These are phyloP conservation scores for Porites lutea DNA, from an alignment of 64 coral and sea anemone species.

Conservation along the genomic window DNA sequence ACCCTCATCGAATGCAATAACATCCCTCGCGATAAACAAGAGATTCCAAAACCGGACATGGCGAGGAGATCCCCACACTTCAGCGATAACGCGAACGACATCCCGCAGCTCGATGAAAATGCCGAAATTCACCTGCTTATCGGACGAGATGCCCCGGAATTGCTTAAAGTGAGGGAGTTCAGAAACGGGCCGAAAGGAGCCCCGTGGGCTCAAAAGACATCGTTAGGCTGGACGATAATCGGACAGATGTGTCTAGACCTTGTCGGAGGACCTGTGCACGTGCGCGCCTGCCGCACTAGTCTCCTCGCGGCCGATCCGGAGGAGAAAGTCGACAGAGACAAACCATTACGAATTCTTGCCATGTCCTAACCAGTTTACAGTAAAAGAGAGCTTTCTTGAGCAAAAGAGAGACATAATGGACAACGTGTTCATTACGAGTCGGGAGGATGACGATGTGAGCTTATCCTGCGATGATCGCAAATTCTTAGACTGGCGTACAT, in stretches of 20 bases:
- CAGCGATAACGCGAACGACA: too few relatives aligned
- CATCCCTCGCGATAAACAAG: too few relatives aligned
- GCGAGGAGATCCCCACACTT: too few relatives aligned
- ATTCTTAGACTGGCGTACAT: conserved; percentile 34
- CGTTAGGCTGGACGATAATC: conserved; percentile 67
- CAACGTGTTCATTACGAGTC: conserved; percentile 9
- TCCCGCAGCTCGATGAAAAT: too few relatives aligned
- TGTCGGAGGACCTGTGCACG: conserved; percentile 44
- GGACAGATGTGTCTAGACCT: conserved; percentile 74
- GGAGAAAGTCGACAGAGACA: too few relatives aligned
- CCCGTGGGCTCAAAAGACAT: conserved; percentile 27
- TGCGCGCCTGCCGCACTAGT: conserved; percentile 36
- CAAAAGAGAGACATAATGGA: neutral
- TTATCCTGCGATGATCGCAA: conserved; percentile 30
- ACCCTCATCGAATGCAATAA: conserved; percentile 48
- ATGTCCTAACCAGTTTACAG: conserved; percentile 44
- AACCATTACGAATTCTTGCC: conserved; percentile 33
- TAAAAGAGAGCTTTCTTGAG: too few relatives aligned
- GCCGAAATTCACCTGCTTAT: too few relatives aligned
- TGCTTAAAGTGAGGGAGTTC: too few relatives aligned
- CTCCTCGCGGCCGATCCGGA: neutral
- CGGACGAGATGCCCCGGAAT: too few relatives aligned
- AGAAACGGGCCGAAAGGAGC: too few relatives aligned
- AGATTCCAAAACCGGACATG: too few relatives aligned
- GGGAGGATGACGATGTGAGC: conserved; percentile 34